These are phyloP conservation scores for Pissodes strobi DNA, from an alignment of 1,140 invertebrate species.

Conservation along the genomic window DNA sequence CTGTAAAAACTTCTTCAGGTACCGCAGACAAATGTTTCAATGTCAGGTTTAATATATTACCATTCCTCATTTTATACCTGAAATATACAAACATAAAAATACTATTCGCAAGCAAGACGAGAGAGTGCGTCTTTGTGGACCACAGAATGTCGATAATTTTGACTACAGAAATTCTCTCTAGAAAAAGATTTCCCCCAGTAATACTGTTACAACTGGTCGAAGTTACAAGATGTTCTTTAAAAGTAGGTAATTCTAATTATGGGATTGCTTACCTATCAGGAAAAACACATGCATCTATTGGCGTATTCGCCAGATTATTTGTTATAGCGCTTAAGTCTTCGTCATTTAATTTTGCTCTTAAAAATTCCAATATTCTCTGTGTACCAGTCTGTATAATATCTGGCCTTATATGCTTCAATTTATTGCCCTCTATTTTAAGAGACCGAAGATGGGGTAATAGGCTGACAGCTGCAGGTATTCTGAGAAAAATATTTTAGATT, in stretches of 20 bases:
- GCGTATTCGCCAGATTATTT: constrained; percentile 2
- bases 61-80: constrained; percentile 75
- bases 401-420: constrained; percentile 72
- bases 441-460: constrained; percentile 80
- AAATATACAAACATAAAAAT: constrained; percentile 33
- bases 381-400: constrained; percentile 84
- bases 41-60: constrained; percentile 69
- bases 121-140: too few relatives aligned
- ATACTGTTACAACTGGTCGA: too few relatives aligned
- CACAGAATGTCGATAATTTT: too few relatives aligned
- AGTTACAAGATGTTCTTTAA: not conserved
- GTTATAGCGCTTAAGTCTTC: constrained; percentile 50
- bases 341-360: constrained; percentile 64
- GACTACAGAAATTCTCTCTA: too few relatives aligned
- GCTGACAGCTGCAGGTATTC: constrained; percentile 75
- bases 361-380: constrained; percentile 75
- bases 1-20: constrained; percentile 71
- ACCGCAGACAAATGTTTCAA: constrained; percentile 67
- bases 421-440: constrained; percentile 84
- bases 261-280: constrained; percentile 68
- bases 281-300: constrained; percentile 54
- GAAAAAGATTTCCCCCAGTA: too few relatives aligned
- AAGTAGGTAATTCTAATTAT: not conserved
- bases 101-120: not conserved
- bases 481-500: too few relatives aligned